Evolutionary conservation across 2,113 vertebrate genomes (phyloP), one percentile per base, ranked within the genome.

Genomic region (Actenoides lindsayi): DNA sequence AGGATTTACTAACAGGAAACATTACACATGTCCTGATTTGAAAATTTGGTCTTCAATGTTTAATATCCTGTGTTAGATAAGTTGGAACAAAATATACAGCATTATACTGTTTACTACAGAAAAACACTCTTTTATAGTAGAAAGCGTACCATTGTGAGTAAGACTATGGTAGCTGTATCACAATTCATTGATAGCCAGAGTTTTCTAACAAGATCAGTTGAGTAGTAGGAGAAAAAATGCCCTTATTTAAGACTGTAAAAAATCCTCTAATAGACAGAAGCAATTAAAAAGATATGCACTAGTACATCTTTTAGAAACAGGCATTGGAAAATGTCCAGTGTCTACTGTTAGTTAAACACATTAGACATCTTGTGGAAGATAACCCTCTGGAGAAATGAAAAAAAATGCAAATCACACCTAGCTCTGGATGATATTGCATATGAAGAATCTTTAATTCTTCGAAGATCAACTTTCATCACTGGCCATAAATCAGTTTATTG

Each of bases 201-300:
- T 89, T 93, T 96, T 97, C 69, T 83, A 95, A 92, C 70, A 96
- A 94, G 87, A 93, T 23, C 93, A 53, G 67, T 51, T 84, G 93
- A 94, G 37, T 18, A 95, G 70, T 62, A 92, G 83, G 93, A 96
- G 67, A 95, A 53, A 85, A 96, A 94, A 87, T 60, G 44, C 56
- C 48, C 67, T 95, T 85, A 95, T 91, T 78, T 92, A 89, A 94
- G 89, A 85, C 73, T 96, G 78, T 93, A 68, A 96, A 89, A 59
- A 97, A 93, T 90, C 93, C 77, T 84, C 67, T 86, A 97, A 85
- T 46, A 89, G 79, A 95, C 75, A 83, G 67, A 68, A 94, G 85
- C 90, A 98, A 98, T 98, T 98, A 98, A 98, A 97, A 98, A 97
- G 95, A 97, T 82, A 98, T 92, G 95, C 94, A 95, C 88, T 94